Evolutionary conservation across 2,888 invertebrate genomes (phyloP), one percentile per base, ranked within the genome.

Genomic region (Archaeoteleia sp.): DNA sequence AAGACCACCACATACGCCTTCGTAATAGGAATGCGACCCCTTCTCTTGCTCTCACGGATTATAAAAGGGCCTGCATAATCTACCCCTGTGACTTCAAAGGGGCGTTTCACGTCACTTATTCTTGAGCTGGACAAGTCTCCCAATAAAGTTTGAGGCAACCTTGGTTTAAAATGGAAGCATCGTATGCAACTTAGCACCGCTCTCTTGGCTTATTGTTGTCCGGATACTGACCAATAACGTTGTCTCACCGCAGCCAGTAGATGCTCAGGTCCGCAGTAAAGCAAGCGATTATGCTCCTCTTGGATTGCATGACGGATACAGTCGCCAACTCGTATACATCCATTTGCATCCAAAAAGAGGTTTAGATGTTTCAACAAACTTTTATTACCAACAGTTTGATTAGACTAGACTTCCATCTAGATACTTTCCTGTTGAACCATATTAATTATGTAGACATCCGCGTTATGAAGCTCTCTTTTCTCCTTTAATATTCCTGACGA

Each of bases 1-100:
- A 75, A 74, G 5, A 72, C 25, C 0, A 67, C 57, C 1, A 76
- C 15, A 40, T 75, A 75, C 1, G 30, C 62, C 29, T 76, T 73
- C 1, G 17, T 25, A 1, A 39, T 37, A 1, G 42, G 37, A 1
- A 32, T 25, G 3, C 53, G 13, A 4, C 42, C 49, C 15, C 70
- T 37, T 14, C 61, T 30, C 27, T 29, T 29, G 8, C 35, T 49
- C 12, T 60, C 42, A 1, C 53, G 40, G 5, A 74, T 25, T 7
- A 34, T 10, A 29, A 72, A 46, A 0, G 74, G 74, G 3, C 73
- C 75, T 1, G 65, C 68, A 34, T 37, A 37, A 2, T 37, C 17
- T 2, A 23, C 9, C 3, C 20, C n/a, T 0, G 29, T 39, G 10
- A n/a, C 25, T 0, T 34, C 7, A 10, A 67, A 67, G n/a, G 53